phyloP scores from a whole-genome alignment of 1,140 invertebrate species.

The Watersipora subatra region DNA sequence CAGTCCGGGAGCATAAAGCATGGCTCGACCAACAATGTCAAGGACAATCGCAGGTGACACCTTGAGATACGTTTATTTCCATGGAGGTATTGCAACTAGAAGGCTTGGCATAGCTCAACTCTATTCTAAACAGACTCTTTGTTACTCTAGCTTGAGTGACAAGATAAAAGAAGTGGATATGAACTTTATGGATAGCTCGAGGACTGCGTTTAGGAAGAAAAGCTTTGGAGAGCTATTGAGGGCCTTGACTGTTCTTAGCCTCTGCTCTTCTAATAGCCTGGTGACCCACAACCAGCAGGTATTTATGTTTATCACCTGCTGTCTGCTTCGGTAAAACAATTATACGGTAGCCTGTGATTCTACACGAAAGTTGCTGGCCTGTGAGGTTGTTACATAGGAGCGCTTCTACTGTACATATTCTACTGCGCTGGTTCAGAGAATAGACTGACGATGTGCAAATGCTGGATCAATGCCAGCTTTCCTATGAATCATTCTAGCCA shows the following conservation, averaged over 20 bases:
- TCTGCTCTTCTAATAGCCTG: slow-evolving; percentile 75
- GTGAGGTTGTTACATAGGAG: not conserved
- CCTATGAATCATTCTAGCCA: too few species aligned
- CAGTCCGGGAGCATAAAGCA: too few species aligned
- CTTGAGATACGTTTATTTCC: too few species aligned
- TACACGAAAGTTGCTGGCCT: not conserved
- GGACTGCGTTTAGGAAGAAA: slow-evolving; percentile 59
- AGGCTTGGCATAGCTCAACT: too few species aligned
- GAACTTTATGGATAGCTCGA: slow-evolving; percentile 46
- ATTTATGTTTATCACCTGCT: slow-evolving; percentile 28
- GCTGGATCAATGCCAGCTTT: too few species aligned
- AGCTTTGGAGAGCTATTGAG: slow-evolving; percentile 79
- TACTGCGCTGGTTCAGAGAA: too few species aligned
- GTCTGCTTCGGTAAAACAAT: not conserved
- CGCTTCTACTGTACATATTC: not conserved
- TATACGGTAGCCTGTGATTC: not conserved
- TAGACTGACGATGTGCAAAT: too few species aligned
- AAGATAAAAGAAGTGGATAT: not conserved
- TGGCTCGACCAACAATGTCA: too few species aligned
- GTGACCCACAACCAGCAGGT: slow-evolving; percentile 91
- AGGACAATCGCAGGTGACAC: too few species aligned
- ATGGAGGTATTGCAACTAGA: too few species aligned
- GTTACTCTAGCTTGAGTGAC: too few species aligned
- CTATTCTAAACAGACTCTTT: too few species aligned
- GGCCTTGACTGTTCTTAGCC: slow-evolving; percentile 79